These are phyloP conservation scores for Armadillidium nasatum DNA, from an alignment of 1,140 invertebrate species.

Conservation along the genomic window DNA sequence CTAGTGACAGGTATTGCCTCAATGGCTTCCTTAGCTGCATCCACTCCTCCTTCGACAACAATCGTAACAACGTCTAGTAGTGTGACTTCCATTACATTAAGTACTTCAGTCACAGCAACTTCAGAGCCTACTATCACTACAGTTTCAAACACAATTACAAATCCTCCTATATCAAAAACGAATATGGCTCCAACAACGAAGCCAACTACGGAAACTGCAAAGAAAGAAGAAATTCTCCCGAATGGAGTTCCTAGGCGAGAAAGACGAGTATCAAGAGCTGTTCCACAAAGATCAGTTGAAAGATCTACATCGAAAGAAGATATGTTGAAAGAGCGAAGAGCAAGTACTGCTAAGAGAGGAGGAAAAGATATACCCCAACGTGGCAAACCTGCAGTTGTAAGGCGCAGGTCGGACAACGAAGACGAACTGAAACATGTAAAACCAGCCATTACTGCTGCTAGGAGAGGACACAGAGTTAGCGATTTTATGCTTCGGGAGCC, in stretches of 20 bases:
- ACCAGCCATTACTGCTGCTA: background rate
- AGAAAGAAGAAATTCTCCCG: background rate
- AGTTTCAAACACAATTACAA: background rate
- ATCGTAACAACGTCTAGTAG: background rate
- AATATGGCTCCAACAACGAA: background rate
- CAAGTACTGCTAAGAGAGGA: background rate
- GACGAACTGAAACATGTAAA: background rate
- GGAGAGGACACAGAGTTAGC: background rate
- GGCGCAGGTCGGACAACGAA: background rate
- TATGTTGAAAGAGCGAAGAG: background rate
- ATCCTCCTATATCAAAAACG: background rate
- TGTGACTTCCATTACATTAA: background rate
- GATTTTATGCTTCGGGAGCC: background rate
- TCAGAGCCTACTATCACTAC: background rate
- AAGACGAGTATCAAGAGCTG: background rate
- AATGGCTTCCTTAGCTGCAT: background rate
- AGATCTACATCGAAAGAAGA: constrained; percentile 4
- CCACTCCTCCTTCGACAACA: background rate
- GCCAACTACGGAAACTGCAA: background rate
- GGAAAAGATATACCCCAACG: background rate
- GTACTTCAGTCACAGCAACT: background rate
- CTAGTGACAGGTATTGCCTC: background rate
- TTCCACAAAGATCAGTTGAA: background rate
- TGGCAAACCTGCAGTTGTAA: background rate
- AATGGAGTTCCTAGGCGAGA: background rate